Evolutionary conservation across 2,113 vertebrate genomes (phyloP), one percentile per base, ranked within the genome.

Genomic region (Brachionichthys hirsutus): DNA sequence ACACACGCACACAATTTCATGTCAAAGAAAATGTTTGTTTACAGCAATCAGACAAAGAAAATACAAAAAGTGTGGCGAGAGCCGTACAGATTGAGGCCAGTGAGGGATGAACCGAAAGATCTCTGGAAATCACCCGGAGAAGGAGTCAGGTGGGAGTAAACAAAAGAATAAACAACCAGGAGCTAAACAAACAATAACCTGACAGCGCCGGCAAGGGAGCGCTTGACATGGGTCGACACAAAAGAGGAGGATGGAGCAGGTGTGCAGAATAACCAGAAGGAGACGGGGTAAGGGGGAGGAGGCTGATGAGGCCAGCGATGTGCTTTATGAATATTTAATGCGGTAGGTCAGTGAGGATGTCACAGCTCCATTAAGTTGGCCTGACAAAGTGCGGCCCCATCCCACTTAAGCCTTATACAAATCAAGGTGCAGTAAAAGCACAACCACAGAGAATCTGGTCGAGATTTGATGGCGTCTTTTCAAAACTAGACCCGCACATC

Each of bases 1-100:
- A 63, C 55, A 59, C 45, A 52, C 16, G 12, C 4, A 30, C 5
- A 30, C 56, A 35, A 58, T 61, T 77, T 77, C 41, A 75, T 41
- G 78, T 89, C 81, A 80, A 73, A 75, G 57, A 68, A 20, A 6
- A 76, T 83, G n/a, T 81, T 70, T 77, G 70, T 84, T 83, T 74
- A 80, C 78, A 70, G 55, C 55, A 55, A 66, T 77, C 64, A 56
- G 55, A 72, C 78, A 63, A 75, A 70, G 43, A 73, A 77, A 79
- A 63, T 67, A 73, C 73, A 45, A 83, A 38, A 75, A 50, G 35
- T 46, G 56, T 54, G 57, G 44, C 17, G 41, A 22, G 19, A 46
- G 59, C 14, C 30, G 48, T 44, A 41, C 54, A 63, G 74, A 80
- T 74, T 24, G 49, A 22, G 53, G 49, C 38, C 78, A 81, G 73